Evolutionary conservation across 1,140 invertebrate species (phyloP).

Genomic region (Drosophila prosaltans): DNA sequence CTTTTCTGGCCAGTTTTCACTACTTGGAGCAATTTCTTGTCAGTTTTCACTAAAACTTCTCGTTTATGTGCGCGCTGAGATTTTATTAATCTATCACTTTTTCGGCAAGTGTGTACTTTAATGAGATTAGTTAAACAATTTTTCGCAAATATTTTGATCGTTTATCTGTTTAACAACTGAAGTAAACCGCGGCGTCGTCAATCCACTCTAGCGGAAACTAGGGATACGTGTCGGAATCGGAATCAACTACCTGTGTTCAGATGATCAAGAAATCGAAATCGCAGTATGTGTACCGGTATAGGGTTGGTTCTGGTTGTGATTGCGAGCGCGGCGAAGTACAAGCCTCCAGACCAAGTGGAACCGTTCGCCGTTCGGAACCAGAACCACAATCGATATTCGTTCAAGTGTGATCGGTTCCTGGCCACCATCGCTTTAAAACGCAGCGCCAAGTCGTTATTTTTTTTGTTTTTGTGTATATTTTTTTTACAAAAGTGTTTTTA

Average conservation of each 20-base stretch:
- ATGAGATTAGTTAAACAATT: background rate
- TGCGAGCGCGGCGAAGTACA: too few species aligned
- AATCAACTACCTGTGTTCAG: background rate
- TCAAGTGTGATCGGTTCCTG: background rate
- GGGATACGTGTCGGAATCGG: background rate
- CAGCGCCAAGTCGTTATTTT: background rate
- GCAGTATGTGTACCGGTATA: background rate
- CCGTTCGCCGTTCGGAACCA: background rate
- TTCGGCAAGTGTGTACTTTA: background rate
- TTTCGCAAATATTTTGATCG: background rate
- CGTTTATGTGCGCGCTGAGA: too few species aligned
- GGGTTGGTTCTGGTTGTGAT: too few species aligned
- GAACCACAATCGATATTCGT: background rate
- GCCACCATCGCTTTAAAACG: background rate
- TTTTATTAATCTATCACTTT: background rate
- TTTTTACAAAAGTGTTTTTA: background rate
- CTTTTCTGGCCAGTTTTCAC: constrained; percentile 23
- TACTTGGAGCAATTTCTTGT: constrained; percentile 45
- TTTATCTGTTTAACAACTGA: background rate
- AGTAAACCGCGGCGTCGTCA: background rate
- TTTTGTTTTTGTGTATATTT: background rate
- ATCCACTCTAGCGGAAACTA: background rate
- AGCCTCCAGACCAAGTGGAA: too few species aligned
- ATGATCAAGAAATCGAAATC: background rate
- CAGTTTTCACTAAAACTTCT: background rate